Base-by-base conservation (phyloP, 2,113 vertebrate species). In the Callopanchax toddi region DNA sequence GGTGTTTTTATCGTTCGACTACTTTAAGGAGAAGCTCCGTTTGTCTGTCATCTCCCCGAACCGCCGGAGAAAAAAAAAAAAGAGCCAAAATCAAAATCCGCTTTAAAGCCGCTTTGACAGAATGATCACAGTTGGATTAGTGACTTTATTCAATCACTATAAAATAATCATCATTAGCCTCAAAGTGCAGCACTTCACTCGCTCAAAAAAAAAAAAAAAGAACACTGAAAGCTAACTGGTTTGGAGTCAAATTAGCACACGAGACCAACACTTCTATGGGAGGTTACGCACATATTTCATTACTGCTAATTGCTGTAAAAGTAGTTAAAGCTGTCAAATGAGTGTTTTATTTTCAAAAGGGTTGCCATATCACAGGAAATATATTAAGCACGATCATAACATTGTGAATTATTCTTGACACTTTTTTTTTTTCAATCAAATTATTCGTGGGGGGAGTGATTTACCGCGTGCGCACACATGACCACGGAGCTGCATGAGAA, bases 261-360 rank as follows among this genome's bases (percentile, higher is more conserved):
- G 80, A 79, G 55, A 76, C 65, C 55, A 76, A 67, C 67, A 69
- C n/a, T 70, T 84, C 56, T 63, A 71, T 46, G 53, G 65, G 72
- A 79, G 73, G 76, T 63, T 73, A 78, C 55, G 53, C 71, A 66
- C 64, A 58, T 76, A 70, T 84, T 78, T 75, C 69, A 83, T 86
- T 54, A 48, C 43, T 17, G 65, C 78, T 83, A 87, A 86, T 89
- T 86, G 73, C 75, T 73, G 70, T 49, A 66, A 76, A 72, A 83
- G 76, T 44, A 74, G 78, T 73, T 79, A 79, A 81, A 61, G 81
- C 56, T 74, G 78, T 78, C 75, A 71, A 68, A 71, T 37, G 65
- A 69, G 72, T 58, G 60, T 62, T 82, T 68, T 73, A 72, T 76
- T 77, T 71, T 74, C 74, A 61, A 70, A 45, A 52, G 63, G 72